phyloP scores from a whole-genome alignment of 37 sponge, comb jelly and placozoan genomes.

The Amphimedon queenslandica region DNA sequence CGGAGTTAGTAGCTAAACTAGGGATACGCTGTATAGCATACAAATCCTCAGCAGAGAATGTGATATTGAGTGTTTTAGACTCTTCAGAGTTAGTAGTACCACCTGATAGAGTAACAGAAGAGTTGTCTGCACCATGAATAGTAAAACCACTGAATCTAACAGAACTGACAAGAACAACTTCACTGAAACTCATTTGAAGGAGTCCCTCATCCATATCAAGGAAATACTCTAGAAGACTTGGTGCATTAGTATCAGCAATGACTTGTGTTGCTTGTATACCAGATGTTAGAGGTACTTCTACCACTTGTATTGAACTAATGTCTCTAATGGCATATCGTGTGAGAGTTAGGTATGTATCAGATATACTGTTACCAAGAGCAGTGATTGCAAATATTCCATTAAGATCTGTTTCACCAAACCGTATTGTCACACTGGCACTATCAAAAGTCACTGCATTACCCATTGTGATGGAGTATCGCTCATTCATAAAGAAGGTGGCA shows the following conservation, averaged over 20 bases:
- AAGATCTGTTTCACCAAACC: constrained; percentile 50
- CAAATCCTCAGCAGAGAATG: constrained; percentile 45
- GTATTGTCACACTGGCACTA: constrained; percentile 27
- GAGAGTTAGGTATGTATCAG: constrained; percentile 65
- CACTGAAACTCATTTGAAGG: constrained; percentile 72
- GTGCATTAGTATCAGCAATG: constrained; percentile 67
- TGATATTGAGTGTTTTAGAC: constrained; percentile 52
- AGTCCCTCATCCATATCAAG: constrained; percentile 70
- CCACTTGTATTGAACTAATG: constrained; percentile 49
- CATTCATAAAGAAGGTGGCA: constrained; percentile 44
- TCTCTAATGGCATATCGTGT: constrained; percentile 45
- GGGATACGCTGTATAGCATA: constrained; percentile 44
- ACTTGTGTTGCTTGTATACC: constrained; percentile 51
- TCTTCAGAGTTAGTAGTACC: constrained; percentile 45
- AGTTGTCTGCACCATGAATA: constrained; percentile 47
- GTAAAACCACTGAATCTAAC: constrained; percentile 56
- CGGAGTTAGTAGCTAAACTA: constrained; percentile 34
- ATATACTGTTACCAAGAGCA: constrained; percentile 55
- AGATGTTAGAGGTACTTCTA: constrained; percentile 25
- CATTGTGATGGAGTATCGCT: constrained; percentile 40
- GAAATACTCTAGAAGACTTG: constrained; percentile 46
- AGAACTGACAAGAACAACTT: constrained; percentile 66
- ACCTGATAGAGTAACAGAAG: constrained; percentile 51
- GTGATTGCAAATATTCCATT: constrained; percentile 72
- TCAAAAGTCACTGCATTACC: constrained; percentile 39